Evolutionary conservation across 2,797 vertebrate species (phyloP), one percentile per base, ranked within the genome.

Genomic region (Ctenochaetus hawaiiensis): DNA sequence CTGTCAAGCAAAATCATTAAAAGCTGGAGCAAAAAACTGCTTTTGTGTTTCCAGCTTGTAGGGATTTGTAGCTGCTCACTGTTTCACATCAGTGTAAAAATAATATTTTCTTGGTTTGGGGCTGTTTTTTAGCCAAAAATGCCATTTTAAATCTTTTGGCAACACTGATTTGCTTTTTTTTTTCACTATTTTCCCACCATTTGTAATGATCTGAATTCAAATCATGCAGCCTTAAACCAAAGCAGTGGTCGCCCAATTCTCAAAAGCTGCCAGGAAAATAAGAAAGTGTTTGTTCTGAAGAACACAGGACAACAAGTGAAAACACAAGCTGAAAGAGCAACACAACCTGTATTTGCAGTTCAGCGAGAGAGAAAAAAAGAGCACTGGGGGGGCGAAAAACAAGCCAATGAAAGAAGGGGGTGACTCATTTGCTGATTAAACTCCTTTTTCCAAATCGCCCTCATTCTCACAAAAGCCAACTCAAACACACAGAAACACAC

Each of bases 371-470:
- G 47, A n/a, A 51, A 4, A 60, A 72, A 48, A 43, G 13, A 10
- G 14, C n/a, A 26, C 45, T 6, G n/a, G 23, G 76, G 69, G 3
- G 39, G 54, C 49, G 51, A 75, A 77, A 82, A 84, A 72, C 68
- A 68, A 26, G 18, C 48, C 69, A 70, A 76, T 81, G 79, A 75
- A 85, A 82, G 85, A 60, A 69, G 72, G 70, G 74, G 70, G 67
- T 80, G 84, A 90, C 69, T 88, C 75, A 83, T 83, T 82, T 47
- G 34, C 47, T 82, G 83, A 87, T 65, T 75, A 79, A 81, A 67
- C 71, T 81, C 69, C 60, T n/a, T 75, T 83, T 77, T 65, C 63
- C 70, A 82, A 83, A 84, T 89, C 49, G 52, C 66, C 81, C 68
- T 68, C 39, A 74, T 83, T 88, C 77, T 73, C 84, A 78, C 65